A percentile compares a stretch with the other conserved stretches of the same genome.
phyloP scores from a whole-genome alignment of 2,113 vertebrate genomes.

The Salvelinus alpinus region DNA sequence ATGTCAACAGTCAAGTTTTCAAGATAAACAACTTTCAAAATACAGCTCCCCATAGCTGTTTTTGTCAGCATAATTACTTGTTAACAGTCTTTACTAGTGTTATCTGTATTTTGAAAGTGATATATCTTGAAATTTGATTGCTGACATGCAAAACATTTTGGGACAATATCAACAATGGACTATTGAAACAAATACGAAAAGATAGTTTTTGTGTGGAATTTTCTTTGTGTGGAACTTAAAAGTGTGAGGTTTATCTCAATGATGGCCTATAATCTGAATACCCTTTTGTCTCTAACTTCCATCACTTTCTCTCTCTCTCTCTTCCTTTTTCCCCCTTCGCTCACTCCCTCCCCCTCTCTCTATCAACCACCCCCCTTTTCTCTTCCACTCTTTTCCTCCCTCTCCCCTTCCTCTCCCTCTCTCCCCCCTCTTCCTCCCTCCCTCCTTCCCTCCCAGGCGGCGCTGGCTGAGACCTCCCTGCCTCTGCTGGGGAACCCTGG shows the following conservation, averaged over 20 bases:
- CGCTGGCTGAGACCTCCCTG: constrained; percentile 84
- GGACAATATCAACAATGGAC: too few relatives aligned
- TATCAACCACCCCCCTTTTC: too few relatives aligned
- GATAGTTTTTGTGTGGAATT: too few relatives aligned
- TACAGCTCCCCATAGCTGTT: too few relatives aligned
- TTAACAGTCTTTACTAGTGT: too few relatives aligned
- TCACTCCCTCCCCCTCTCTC: neutral
- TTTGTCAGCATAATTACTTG: too few relatives aligned
- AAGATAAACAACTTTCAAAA: too few relatives aligned
- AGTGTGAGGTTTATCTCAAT: neutral
- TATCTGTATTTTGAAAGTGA: neutral
- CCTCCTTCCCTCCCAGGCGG: constrained; percentile 76
- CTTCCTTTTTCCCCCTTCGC: constrained; percentile 8
- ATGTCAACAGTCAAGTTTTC: too few relatives aligned
- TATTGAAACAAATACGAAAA: too few relatives aligned
- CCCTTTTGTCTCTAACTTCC: neutral
- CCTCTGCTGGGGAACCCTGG: constrained; percentile 90
- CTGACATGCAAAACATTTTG: too few relatives aligned
- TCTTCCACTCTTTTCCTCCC: neutral
- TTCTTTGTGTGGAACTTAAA: too few relatives aligned
- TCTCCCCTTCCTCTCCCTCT: neutral
- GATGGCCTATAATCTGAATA: neutral
- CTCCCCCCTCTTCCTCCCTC: constrained; percentile 53
- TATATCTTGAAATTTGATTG: too few relatives aligned
- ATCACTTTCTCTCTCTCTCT: neutral